Evolutionary conservation across 1,140 invertebrate species (phyloP).

Genomic region (Ips typographus): DNA sequence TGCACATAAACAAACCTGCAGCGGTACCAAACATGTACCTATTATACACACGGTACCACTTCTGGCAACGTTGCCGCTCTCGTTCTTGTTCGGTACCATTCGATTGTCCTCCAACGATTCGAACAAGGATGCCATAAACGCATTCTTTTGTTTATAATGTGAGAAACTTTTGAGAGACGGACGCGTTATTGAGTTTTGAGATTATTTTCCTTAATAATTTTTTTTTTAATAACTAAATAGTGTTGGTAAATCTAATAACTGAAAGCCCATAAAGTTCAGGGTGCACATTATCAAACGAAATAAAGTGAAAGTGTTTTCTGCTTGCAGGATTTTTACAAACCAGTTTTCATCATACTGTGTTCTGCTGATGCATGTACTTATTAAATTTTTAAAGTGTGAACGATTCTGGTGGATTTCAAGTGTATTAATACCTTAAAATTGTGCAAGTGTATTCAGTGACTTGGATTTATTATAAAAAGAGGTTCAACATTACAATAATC

Average conservation of each 20-base stretch:
- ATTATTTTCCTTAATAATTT: constrained; percentile 1
- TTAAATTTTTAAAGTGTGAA: not conserved
- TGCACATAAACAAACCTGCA: no score
- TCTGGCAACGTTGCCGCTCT: not conserved
- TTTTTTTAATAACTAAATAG: constrained; percentile 5
- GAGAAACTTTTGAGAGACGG: constrained; percentile 14
- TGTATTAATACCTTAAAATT: not conserved
- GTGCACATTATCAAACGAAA: not conserved
- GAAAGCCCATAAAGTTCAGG: not conserved
- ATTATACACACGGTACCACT: not conserved
- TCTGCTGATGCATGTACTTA: constrained; percentile 4
- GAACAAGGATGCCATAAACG: constrained; percentile 13
- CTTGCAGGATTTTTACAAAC: constrained; percentile 21
- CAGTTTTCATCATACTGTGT: constrained; percentile 14
- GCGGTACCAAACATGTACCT: no score
- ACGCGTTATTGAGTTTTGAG: not conserved
- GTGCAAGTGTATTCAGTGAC: not conserved
- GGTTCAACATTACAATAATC: no score
- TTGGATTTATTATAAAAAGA: no score
- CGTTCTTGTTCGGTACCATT: constrained; percentile 6
- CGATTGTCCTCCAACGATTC: constrained; percentile 7
- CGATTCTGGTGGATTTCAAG: not conserved
- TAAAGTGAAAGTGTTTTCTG: constrained; percentile 24
- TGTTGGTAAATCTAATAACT: not conserved
- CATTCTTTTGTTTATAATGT: constrained; percentile 22